phyloP scores from a whole-genome alignment of 1,140 invertebrate genomes.

The Drosophila nebulosa region DNA sequence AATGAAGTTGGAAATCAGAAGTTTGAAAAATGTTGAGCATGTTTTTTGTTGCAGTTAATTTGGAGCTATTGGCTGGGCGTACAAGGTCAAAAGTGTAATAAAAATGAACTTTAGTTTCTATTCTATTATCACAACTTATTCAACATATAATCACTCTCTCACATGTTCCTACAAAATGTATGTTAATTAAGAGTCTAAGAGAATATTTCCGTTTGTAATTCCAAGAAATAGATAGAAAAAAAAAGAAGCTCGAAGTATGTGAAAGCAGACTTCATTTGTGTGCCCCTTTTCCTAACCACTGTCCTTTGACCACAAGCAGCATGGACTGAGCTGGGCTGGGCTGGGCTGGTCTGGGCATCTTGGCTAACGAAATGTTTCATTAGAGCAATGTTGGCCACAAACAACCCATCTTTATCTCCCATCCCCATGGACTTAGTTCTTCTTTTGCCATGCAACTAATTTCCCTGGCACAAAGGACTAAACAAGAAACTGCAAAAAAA shows the following conservation, averaged over 20 bases:
- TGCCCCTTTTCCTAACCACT: conserved; percentile 19
- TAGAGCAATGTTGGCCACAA: conserved; percentile 67
- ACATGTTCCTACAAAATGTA: conserved; percentile 20
- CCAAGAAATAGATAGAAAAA: conserved; percentile 15
- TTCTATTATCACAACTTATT: neutral
- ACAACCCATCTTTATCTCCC: conserved; percentile 10
- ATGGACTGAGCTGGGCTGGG: too few species aligned
- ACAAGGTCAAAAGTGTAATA: too few species aligned
- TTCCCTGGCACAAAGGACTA: conserved; percentile 61
- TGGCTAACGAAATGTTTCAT: conserved; percentile 70
- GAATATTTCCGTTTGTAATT: conserved; percentile 18
- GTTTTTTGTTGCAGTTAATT: neutral
- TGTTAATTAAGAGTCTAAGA: conserved; percentile 59
- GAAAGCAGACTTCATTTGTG: conserved; percentile 50
- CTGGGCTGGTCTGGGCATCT: too few species aligned
- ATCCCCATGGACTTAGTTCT: neutral
- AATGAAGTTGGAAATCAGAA: neutral
- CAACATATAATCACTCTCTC: neutral
- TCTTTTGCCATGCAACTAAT: conserved; percentile 45
- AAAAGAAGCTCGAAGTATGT: neutral
- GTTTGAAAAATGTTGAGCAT: neutral
- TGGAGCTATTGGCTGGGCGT: neutral
- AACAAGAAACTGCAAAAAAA: conserved; percentile 14
- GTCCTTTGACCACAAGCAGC: conserved; percentile 60
- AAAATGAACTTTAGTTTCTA: too few species aligned